These are phyloP conservation scores for Antechinus flavipes DNA, from an alignment of 2,113 vertebrate genomes.

Conservation along the genomic window DNA sequence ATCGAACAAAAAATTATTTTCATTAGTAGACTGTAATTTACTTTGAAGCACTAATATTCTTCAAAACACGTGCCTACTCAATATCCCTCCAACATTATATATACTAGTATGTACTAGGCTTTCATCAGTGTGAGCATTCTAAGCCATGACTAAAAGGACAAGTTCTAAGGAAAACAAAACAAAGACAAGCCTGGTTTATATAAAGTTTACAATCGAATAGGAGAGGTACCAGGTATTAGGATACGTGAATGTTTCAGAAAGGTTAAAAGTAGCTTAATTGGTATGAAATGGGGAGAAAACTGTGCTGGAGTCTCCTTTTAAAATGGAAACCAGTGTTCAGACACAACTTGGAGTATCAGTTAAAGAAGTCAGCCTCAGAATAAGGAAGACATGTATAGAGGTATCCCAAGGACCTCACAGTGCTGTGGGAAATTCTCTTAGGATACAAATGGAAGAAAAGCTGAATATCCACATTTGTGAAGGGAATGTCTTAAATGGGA, in stretches of 20 bases:
- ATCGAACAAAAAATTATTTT: conserved; percentile 24
- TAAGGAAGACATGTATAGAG: background rate
- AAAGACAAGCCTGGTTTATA: background rate
- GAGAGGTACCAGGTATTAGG: background rate
- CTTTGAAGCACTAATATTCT: conserved; percentile 28
- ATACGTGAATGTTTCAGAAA: background rate
- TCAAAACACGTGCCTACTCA: background rate
- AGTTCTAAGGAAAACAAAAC: background rate
- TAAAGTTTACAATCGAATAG: background rate
- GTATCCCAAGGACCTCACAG: background rate
- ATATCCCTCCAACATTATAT: background rate
- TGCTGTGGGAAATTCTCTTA: background rate
- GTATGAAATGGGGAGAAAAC: background rate
- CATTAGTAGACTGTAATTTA: conserved; percentile 52
- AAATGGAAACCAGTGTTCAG: background rate
- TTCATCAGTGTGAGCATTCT: background rate
- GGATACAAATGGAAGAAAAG: background rate
- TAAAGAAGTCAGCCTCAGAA: background rate
- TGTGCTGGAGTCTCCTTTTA: background rate
- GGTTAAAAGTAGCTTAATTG: background rate
- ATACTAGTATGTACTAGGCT: background rate
- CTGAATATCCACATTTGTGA: background rate
- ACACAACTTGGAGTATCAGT: background rate
- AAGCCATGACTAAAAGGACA: background rate
- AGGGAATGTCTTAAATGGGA: background rate